phyloP scores from a whole-genome alignment of 2,797 vertebrate species.

The Hippocampus kuda region DNA sequence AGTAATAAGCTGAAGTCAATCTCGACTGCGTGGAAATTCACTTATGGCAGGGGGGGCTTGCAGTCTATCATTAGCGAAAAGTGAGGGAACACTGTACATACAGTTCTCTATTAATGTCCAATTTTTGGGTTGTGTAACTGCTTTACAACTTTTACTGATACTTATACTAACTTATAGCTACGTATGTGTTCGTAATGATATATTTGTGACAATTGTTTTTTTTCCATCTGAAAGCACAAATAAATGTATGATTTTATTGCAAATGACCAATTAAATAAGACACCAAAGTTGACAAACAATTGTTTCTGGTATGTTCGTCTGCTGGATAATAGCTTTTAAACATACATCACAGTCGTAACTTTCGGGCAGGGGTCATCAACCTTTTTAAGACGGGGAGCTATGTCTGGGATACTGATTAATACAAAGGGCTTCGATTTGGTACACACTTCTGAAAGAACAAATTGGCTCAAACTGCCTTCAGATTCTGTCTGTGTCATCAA shows the following conservation, averaged over 20 bases:
- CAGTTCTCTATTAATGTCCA: constrained; percentile 5
- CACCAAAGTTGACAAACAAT: background rate
- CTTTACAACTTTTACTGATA: background rate
- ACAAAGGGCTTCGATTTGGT: background rate
- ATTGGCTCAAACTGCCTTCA: background rate
- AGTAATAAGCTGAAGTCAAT: too few relatives aligned
- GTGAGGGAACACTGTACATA: background rate
- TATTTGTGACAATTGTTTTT: background rate
- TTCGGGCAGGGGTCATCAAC: background rate
- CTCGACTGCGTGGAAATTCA: too few relatives aligned
- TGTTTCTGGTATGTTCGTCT: background rate
- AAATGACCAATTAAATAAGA: constrained; percentile 2
- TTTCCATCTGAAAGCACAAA: background rate
- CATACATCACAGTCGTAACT: background rate
- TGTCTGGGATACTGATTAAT: background rate
- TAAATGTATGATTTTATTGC: background rate
- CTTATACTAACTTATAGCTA: background rate
- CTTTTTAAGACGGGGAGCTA: background rate
- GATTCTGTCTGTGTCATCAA: background rate
- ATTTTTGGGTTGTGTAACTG: constrained; percentile 4
- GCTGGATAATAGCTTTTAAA: background rate
- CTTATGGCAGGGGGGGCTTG: too few relatives aligned
- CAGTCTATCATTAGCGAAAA: too few relatives aligned
- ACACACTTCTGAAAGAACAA: background rate
- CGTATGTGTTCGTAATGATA: background rate